These are phyloP conservation scores for Labrus mixtus DNA, from an alignment of 2,113 vertebrate genomes.

Conservation along the genomic window DNA sequence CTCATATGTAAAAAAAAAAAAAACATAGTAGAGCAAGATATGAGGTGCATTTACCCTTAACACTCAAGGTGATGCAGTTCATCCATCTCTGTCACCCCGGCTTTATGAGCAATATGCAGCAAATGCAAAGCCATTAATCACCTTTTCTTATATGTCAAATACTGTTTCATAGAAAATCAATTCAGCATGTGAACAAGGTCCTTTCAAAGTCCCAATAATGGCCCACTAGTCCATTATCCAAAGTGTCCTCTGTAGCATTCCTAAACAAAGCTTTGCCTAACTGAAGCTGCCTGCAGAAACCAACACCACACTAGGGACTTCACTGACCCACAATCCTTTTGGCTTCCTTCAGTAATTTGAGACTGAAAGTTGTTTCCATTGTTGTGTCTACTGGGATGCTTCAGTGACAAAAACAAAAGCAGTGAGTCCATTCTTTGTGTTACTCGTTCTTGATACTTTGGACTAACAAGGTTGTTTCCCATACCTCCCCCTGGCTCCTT, in stretches of 20 bases:
- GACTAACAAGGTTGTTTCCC: neutral
- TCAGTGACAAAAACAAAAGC: conserved; percentile 12
- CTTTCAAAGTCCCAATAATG: conserved; percentile 18
- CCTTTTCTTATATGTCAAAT: neutral
- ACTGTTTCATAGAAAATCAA: conserved; percentile 1
- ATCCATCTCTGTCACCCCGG: conserved; percentile 13
- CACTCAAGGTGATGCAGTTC: neutral
- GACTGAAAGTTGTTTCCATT: conserved; percentile 5
- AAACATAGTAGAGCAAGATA: conserved; percentile 22
- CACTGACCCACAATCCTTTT: conserved; percentile 39
- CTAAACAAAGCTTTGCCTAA: conserved; percentile 26
- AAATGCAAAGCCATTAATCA: conserved; percentile 28
- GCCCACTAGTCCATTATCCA: neutral
- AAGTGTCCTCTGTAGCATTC: conserved; percentile 1
- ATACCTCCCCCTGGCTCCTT: no score
- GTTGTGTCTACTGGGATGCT: conserved; percentile 5
- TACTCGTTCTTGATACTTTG: neutral
- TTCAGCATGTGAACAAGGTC: neutral
- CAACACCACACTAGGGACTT: conserved; percentile 27
- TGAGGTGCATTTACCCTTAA: neutral
- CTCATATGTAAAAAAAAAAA: neutral
- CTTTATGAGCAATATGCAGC: conserved; percentile 8
- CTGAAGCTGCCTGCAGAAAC: conserved; percentile 3
- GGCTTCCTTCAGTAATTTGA: conserved; percentile 9
- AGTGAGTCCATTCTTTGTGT: neutral